These are phyloP conservation scores for Palythoa grandis DNA, from an alignment of 92 coral and sea anemone genomes.

Conservation along the genomic window DNA sequence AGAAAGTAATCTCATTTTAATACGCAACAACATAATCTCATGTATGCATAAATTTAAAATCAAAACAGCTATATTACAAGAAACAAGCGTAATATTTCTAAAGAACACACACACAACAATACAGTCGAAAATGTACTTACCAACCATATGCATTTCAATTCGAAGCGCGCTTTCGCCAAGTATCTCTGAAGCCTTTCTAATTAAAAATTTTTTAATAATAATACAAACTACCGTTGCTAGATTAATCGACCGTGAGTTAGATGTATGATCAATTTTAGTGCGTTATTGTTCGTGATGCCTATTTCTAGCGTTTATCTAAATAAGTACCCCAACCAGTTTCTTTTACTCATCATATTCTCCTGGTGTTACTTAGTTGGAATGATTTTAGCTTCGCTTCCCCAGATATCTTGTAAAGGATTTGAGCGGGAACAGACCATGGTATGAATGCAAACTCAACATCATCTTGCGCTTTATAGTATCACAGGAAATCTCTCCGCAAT, in stretches of 20 bases:
- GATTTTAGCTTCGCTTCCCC: constrained; percentile 20
- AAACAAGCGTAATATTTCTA: too few species aligned
- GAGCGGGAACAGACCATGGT: constrained; percentile 35
- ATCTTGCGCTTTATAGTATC: not conserved
- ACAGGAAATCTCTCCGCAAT: not conserved
- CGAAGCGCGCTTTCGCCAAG: constrained; percentile 23
- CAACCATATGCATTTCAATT: constrained; percentile 1
- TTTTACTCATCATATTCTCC: constrained; percentile 10
- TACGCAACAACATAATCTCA: not conserved
- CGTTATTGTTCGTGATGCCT: not conserved
- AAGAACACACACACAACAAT: not conserved
- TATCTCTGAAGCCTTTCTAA: constrained; percentile 23
- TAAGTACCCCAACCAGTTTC: not conserved
- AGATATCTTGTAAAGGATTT: constrained; percentile 20
- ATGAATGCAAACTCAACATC: constrained; percentile 33
- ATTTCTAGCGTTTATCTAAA: not conserved
- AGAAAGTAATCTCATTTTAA: too few species aligned
- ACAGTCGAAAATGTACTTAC: constrained; percentile 15
- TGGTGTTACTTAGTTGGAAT: constrained; percentile 11
- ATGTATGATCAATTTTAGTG: not conserved
- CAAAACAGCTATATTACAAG: not conserved
- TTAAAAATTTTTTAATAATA: not conserved
- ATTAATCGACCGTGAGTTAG: not conserved
- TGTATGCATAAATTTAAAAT: not conserved
- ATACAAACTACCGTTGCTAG: constrained; percentile 9